phyloP scores from a whole-genome alignment of 2,797 vertebrate species.

The Chromobotia macracanthus region DNA sequence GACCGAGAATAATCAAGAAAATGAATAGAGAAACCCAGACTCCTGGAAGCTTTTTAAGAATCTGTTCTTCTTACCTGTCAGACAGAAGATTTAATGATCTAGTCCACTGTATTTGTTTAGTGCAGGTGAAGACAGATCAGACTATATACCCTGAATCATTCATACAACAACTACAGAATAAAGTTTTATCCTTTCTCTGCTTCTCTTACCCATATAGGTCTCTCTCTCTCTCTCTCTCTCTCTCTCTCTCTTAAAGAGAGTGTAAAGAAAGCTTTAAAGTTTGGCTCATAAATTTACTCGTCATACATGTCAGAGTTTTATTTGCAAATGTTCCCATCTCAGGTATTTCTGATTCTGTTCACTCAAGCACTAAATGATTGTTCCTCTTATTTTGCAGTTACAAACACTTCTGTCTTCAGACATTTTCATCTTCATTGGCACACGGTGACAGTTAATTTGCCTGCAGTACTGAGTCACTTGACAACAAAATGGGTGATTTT shows the following conservation, averaged over 20 bases:
- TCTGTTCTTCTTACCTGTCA: slow-evolving; percentile 36
- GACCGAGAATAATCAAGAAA: background rate
- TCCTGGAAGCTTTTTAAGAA: slow-evolving; percentile 47
- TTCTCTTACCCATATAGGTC: background rate
- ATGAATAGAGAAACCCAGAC: slow-evolving; percentile 4
- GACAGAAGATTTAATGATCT: slow-evolving; percentile 34
- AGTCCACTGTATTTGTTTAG: slow-evolving; percentile 22
- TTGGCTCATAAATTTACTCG: background rate
- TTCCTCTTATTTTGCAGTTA: background rate
- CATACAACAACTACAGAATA: background rate
- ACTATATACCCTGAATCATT: slow-evolving; percentile 38
- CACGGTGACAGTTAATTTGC: background rate
- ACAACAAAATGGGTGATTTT: too few species aligned
- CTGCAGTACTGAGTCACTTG: too few species aligned
- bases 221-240: background rate
- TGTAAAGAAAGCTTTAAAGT: too few species aligned
- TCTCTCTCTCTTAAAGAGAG: background rate
- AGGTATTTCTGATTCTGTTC: background rate
- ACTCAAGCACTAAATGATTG: background rate
- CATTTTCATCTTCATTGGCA: background rate
- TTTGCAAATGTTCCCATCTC: slow-evolving; percentile 5
- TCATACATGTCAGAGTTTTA: slow-evolving; percentile 19
- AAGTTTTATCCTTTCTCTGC: background rate
- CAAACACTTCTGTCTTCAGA: background rate
- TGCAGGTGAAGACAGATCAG: background rate